Percentiles rank a stretch among this genome's conserved stretches.
Evolutionary conservation across 2,888 invertebrate genomes (phyloP).

Genomic region (Mythimna ferrago): DNA sequence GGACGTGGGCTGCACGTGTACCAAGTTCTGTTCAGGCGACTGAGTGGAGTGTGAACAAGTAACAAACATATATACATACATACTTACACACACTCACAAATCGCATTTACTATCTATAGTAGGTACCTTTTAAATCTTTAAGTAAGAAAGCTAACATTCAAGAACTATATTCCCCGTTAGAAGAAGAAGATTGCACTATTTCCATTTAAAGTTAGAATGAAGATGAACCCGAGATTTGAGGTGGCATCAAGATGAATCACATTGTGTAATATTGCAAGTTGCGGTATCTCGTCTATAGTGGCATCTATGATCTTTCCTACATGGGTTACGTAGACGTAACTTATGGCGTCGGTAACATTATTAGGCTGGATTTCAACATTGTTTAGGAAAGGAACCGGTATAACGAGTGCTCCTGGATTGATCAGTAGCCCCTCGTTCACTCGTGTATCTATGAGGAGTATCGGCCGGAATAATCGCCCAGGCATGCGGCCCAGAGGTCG

Average conservation of each 20-base stretch:
- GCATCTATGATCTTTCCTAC: slow-evolving; percentile 59
- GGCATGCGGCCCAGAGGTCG: slow-evolving; percentile 84
- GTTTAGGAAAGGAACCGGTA: slow-evolving; percentile 52
- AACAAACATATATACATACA: too few species aligned
- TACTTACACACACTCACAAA: too few species aligned
- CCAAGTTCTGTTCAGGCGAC: too few species aligned
- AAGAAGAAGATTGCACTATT: slow-evolving; percentile 9
- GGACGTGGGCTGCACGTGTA: too few species aligned
- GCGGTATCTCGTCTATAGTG: slow-evolving; percentile 63
- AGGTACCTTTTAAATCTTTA: too few species aligned
- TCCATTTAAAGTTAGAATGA: slow-evolving; percentile 21
- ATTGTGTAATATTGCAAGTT: slow-evolving; percentile 61
- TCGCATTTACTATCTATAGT: too few species aligned
- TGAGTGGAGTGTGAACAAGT: too few species aligned
- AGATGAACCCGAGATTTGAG: slow-evolving; percentile 48
- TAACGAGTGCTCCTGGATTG: slow-evolving; percentile 59
- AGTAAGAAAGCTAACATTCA: slow-evolving; percentile 2
- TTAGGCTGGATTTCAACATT: slow-evolving; percentile 44
- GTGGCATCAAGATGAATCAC: slow-evolving; percentile 59
- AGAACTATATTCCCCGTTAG: background rate
- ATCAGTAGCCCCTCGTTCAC: slow-evolving; percentile 53
- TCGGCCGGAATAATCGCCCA: slow-evolving; percentile 72
- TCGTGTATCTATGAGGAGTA: slow-evolving; percentile 78
- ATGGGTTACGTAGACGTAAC: slow-evolving; percentile 32
- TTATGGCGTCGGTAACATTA: slow-evolving; percentile 31